These are phyloP conservation scores for Taurulus bubalis DNA, from an alignment of 2,113 vertebrate genomes.

Conservation along the genomic window DNA sequence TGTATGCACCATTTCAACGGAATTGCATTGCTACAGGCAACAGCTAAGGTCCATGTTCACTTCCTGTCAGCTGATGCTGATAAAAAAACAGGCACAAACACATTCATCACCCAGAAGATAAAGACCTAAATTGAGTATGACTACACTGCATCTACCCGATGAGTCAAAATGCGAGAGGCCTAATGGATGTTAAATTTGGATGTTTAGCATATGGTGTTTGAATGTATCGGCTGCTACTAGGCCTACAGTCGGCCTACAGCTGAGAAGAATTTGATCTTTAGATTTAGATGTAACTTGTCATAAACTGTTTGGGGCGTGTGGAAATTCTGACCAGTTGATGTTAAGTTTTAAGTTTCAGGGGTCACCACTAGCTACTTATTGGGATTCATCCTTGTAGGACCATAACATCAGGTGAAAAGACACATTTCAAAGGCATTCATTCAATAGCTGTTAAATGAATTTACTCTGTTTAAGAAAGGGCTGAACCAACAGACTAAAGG, in stretches of 20 bases:
- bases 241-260: neutral
- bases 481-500: conserved; percentile 13
- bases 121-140: neutral
- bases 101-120: neutral
- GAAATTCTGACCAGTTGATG: neutral
- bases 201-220: neutral
- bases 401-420: neutral
- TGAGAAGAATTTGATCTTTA: neutral
- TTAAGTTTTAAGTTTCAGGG: neutral
- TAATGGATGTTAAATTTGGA: neutral
- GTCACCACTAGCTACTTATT: neutral
- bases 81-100: neutral
- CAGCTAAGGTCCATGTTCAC: neutral
- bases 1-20: neutral
- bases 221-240: neutral
- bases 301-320: neutral
- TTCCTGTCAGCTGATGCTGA: neutral
- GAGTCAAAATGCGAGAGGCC: neutral
- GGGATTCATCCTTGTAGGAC: neutral
- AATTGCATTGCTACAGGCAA: neutral
- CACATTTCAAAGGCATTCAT: conserved; percentile 5
- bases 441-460: neutral
- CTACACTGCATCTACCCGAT: neutral
- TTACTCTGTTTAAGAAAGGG: neutral
- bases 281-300: neutral